Evolutionary conservation across 1,140 invertebrate species (phyloP), one percentile per base, ranked within the genome.

Genomic region (Trachelipus rathkii): DNA sequence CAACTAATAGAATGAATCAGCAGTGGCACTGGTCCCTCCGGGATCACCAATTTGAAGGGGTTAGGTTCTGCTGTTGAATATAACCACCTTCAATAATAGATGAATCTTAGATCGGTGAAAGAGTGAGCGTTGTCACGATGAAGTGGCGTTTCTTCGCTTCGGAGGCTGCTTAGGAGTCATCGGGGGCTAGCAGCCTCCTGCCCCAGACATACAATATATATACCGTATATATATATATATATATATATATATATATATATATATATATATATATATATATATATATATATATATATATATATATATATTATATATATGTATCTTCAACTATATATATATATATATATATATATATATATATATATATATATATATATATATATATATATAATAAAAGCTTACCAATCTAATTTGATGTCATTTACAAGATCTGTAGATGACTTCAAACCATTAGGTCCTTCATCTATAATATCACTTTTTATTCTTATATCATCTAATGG

Each of bases 241-340:
- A 50, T 50, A 50, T 50, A 50, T 50, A 50, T 50, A 50, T 50
- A 50, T 50, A 50, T 50, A 50, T 50, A 50, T 50, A 50, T 50
- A 50, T 50, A 50, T 50, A 50, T 50, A 50, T 50, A 50, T 50
- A 50, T 50, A 50, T 50, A 50, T 50, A 50, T 50, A 50, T 50
- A 50, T 50, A 50, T 50, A 50, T 50, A 50, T 50, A 50, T 10
- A 9, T 50, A 15, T 15, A 50, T 10, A 50, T 15, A 50, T n/a
- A 50, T 15, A 50, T 15, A 50, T 15, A 50, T 15, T 50, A 15
- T 50, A 15, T 50, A 50, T 50, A 50, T 50, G 15, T 50, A 50
- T 10, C 15, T n/a, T n/a, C n/a, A n/a, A n/a, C n/a, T n/a, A n/a
- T n/a, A n/a, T n/a, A n/a, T n/a, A n/a, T n/a, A n/a, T n/a, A n/a